These are phyloP conservation scores for Hemiscyllium ocellatum DNA, from an alignment of 2,113 vertebrate genomes.

Conservation along the genomic window DNA sequence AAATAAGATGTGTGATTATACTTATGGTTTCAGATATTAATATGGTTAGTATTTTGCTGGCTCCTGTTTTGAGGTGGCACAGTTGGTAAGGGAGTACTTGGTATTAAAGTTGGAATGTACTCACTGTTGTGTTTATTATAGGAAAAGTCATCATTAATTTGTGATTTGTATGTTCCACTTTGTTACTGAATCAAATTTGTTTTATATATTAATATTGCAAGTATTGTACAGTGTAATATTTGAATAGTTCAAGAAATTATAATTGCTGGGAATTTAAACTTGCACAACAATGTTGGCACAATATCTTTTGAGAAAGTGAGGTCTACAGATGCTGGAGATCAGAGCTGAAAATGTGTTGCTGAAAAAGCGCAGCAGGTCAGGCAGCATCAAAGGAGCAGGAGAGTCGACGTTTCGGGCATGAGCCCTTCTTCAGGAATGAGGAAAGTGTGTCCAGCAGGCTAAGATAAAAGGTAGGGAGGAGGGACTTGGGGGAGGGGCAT, in stretches of 20 bases:
- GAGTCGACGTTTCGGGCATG: too few species aligned
- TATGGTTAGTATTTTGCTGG: not conserved
- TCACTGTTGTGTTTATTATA: not conserved
- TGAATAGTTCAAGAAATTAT: not conserved
- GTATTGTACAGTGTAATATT: not conserved
- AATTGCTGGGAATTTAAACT: constrained; percentile 3
- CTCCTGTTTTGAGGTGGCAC: not conserved
- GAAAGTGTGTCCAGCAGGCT: too few species aligned
- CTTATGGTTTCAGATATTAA: not conserved
- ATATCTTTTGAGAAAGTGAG: not conserved
- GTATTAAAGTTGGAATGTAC: not conserved
- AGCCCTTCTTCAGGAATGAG: too few species aligned
- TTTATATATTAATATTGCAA: not conserved
- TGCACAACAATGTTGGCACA: not conserved
- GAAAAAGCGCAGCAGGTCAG: too few species aligned
- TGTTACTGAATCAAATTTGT: not conserved
- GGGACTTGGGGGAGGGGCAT: too few species aligned
- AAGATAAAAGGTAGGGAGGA: too few species aligned
- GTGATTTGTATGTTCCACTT: not conserved
- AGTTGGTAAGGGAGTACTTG: not conserved
- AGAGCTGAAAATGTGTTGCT: too few species aligned
- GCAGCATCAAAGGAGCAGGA: too few species aligned
- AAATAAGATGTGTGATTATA: not conserved
- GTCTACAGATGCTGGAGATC: too few species aligned
- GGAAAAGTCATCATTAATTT: not conserved